These are phyloP conservation scores for Limnephilus marmoratus DNA, from an alignment of 2,888 invertebrate species.

Conservation along the genomic window DNA sequence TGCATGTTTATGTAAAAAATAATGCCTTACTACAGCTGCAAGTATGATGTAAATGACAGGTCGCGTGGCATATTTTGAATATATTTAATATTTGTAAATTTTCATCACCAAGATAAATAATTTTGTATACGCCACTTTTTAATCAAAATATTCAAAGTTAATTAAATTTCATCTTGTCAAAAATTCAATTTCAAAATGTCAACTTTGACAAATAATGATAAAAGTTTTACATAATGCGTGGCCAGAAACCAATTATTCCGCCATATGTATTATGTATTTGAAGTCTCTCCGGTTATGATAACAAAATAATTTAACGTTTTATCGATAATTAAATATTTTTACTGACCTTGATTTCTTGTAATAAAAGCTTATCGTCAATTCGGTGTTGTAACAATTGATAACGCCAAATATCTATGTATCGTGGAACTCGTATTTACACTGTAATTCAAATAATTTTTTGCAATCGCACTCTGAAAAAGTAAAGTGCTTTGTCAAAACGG, in stretches of 20 bases:
- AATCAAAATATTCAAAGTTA: neutral
- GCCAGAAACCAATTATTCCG: neutral
- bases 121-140: no score
- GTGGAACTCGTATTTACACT: neutral
- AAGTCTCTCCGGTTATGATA: neutral
- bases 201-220: neutral
- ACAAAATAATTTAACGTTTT: neutral
- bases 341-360: neutral
- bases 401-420: neutral
- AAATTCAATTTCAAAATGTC: neutral
- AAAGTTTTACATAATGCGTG: neutral
- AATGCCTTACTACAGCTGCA: neutral
- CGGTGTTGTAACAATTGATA: neutral
- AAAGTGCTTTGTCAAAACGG: neutral
- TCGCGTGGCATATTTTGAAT: no score
- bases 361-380: conserved; percentile 2
- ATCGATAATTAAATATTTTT: neutral
- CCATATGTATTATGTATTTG: neutral
- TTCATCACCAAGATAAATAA: neutral
- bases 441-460: neutral
- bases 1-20: no score
- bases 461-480: neutral
- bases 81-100: neutral
- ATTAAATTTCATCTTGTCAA: neutral
- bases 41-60: no score